Evolutionary conservation across 2,888 invertebrate species (phyloP), one percentile per base, ranked within the genome.

Genomic region (Eudasyphora cyanicolor): DNA sequence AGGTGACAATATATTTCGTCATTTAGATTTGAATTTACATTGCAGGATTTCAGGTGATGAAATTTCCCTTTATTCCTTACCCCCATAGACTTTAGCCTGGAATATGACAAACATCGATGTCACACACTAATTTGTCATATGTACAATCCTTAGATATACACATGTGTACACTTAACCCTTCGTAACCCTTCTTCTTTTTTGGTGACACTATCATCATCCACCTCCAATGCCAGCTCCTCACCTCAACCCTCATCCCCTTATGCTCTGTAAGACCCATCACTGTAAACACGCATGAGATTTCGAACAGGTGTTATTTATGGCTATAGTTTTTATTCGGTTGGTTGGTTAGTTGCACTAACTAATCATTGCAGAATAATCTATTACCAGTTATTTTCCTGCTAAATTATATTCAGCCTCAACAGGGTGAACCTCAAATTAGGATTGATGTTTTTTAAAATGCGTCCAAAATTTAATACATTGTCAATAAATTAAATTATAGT

Each of bases 281-380:
- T 7, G 57, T 42, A 21, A 85, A 85, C 90, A 90, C 89, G 91
- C 91, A 91, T 91, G 91, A 88, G 91, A 91, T 87, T 88, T 82
- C 83, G 76, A 86, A 82, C 91, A 91, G 91, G 91, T 91, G 91
- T 88, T 88, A 90, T 91, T 91, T 90, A 91, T 91, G 88, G 89
- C 88, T 90, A 91, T 91, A 88, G 89, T 88, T 86, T 89, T 87
- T 86, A 54, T 32, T 54, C 29, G 73, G 77, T 82, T 77, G 67
- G 45, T 67, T 79, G 21, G 54, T 75, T 70, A 35, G 57, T 84
- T 80, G 77, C 77, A 75, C 82, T 70, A 82, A 64, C 89, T 91
- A 90, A 90, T 90, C 90, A 89, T 90, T 91, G 90, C 90, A 88
- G 89, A 90, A 91, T 89, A 90, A 90, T 90, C 90, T 90, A 90